Evolutionary conservation across 2,797 vertebrate species (phyloP).

Genomic region (Eremophila alpestris): DNA sequence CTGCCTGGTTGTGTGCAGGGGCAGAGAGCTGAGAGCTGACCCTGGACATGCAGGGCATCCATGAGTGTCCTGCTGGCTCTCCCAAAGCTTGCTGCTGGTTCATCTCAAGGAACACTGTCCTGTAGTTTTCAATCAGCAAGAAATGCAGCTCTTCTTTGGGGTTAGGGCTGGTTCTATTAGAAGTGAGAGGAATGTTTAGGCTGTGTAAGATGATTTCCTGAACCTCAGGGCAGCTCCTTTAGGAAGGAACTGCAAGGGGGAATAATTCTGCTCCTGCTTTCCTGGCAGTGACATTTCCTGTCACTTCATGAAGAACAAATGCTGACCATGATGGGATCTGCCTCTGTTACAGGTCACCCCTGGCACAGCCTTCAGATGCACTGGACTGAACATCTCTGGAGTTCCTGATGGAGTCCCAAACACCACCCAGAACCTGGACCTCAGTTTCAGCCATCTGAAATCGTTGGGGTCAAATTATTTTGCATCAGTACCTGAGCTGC

Average conservation of each 20-base stretch:
- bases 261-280: neutral
- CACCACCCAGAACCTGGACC: slow-evolving; percentile 68
- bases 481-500: slow-evolving; percentile 63
- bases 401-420: slow-evolving; percentile 67
- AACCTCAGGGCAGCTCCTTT: neutral
- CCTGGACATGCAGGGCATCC: neutral
- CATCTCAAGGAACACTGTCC: neutral
- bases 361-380: slow-evolving; percentile 65
- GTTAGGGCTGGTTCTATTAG: neutral
- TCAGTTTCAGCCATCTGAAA: slow-evolving; percentile 78
- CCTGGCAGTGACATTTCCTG: neutral
- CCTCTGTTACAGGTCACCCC: slow-evolving; percentile 70
- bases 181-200: neutral
- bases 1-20: neutral
- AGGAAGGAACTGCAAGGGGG: neutral
- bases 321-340: neutral
- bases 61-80: neutral
- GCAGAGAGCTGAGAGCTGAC: neutral
- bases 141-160: neutral
- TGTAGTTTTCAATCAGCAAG: neutral
- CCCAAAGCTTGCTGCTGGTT: neutral
- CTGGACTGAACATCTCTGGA: slow-evolving; percentile 50
- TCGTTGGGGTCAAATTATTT: slow-evolving; percentile 63
- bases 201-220: neutral
- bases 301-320: neutral